A percentile compares a stretch with the other conserved stretches of the same genome.
Conservation (phyloP, 30 jellyfish, hydroid and myxozoan genomes). For the Phacellophora camtschatica region DNA sequence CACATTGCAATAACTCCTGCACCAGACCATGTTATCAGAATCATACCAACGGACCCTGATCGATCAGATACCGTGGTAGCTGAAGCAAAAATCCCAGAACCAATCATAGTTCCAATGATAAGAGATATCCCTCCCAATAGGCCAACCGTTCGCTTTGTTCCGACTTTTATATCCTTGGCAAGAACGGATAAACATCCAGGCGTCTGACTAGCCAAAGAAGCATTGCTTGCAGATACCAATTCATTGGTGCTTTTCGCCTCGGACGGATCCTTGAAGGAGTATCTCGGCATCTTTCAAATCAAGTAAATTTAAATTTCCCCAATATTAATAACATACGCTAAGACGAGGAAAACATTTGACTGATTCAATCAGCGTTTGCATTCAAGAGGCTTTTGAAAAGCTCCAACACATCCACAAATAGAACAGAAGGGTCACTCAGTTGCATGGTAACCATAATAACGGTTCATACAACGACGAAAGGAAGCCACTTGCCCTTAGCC, state of each 20-base stretch:
- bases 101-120: conserved; percentile 81
- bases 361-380: too few relatives aligned
- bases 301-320: too few relatives aligned
- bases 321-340: too few relatives aligned
- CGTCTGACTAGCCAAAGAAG: neutral
- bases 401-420: too few relatives aligned
- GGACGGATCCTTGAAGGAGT: neutral
- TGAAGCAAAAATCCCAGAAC: conserved; percentile 84
- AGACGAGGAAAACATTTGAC: too few relatives aligned
- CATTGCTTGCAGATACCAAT: neutral
- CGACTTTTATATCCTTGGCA: neutral
- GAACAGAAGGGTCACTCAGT: too few relatives aligned
- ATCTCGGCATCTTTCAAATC: neutral
- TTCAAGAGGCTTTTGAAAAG: too few relatives aligned
- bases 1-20: conserved; percentile 55
- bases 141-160: conserved; percentile 32
- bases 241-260: neutral
- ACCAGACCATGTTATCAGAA: conserved; percentile 57
- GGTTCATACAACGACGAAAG: too few relatives aligned
- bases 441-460: too few relatives aligned
- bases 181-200: conserved; percentile 43
- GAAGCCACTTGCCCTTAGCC: too few relatives aligned
- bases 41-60: conserved; percentile 68
- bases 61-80: conserved; percentile 38
- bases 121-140: conserved; percentile 67